These are phyloP conservation scores for Danaus chrysippus DNA, from an alignment of 2,888 invertebrate genomes.

Conservation along the genomic window DNA sequence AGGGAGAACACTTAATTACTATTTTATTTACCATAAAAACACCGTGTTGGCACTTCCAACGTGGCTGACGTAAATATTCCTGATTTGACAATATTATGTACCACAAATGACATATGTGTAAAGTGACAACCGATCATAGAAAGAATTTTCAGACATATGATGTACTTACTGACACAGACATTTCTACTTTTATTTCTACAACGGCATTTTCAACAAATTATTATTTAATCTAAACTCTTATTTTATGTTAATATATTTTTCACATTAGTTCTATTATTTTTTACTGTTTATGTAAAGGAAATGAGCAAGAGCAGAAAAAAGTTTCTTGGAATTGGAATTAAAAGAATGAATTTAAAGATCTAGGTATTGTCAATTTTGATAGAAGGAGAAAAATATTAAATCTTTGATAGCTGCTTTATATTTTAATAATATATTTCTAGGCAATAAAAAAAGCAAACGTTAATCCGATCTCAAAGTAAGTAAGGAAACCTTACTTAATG, in stretches of 20 bases:
- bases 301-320: no score
- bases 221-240: no score
- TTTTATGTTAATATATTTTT: no score
- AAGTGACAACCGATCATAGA: constrained; percentile 14
- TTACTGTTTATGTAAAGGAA: no score
- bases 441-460: constrained; percentile 6
- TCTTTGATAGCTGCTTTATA: no score
- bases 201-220: no score
- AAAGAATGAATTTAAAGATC: not conserved
- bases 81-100: constrained; percentile 40
- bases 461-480: constrained; percentile 8
- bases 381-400: not conserved
- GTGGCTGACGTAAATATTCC: constrained; percentile 77
- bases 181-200: no score
- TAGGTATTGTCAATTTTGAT: constrained; percentile 7
- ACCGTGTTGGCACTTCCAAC: constrained; percentile 80
- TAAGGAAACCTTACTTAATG: no score
- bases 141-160: not conserved
- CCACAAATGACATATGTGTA: constrained; percentile 15
- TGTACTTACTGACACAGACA: no score
- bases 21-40: constrained; percentile 73
- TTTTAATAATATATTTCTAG: not conserved
- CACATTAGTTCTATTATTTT: no score
- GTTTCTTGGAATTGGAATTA: no score
- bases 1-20: constrained; percentile 46